Base-by-base conservation (phyloP, 2,113 vertebrate species). In the Heliornis fulica region DNA sequence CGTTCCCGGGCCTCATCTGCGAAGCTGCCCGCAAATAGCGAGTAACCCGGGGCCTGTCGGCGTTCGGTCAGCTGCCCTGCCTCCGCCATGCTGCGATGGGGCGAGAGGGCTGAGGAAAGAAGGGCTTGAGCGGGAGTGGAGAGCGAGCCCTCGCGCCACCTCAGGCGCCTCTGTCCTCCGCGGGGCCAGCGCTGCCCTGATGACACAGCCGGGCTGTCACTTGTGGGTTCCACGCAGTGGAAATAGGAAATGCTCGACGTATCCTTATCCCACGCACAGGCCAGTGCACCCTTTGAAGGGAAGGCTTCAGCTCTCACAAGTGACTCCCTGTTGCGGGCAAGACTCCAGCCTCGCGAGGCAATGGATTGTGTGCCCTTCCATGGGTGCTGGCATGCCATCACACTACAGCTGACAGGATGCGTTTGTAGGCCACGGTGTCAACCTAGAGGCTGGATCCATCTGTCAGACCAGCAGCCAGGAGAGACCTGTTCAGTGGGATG, bases 311-410 rank as follows among this genome's bases (percentile, higher is more conserved):
- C 46, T 4, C 32, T 17, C 50, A 7, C 57, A 1, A 34, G 19
- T 41, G 43, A 15, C 53, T 60, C 41, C 31, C 32, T 4, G 0
- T 4, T 5, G 18, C 50, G 12, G 40, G 26, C 45, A 5, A 4
- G 59, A 3, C 60, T 34, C 2, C n/a, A 32, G 41, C 32, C 38
- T 2, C 2, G 3, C 7, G 31, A 28, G 64, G 56, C 21, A 13
- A 1, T 1, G 51, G 60, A 36, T 65, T 10, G 3, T 53, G 59
- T 2, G 4, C 32, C n/a, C 7, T 1, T 23, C 5, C 2, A 48
- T 4, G 54, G 16, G 43, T 26, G 64, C 57, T 11, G 2, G 9
- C 8, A 2, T 12, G 22, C 10, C 60, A 2, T 5, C 8, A 2
- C 60, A 1, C 41, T 3, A 1, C 31, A 51, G 89, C 53, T 3